Percentiles rank a stretch among this genome's conserved stretches.
phyloP scores from a whole-genome alignment of 2,797 vertebrate species.

The Ptychobarbus kaznakovi region DNA sequence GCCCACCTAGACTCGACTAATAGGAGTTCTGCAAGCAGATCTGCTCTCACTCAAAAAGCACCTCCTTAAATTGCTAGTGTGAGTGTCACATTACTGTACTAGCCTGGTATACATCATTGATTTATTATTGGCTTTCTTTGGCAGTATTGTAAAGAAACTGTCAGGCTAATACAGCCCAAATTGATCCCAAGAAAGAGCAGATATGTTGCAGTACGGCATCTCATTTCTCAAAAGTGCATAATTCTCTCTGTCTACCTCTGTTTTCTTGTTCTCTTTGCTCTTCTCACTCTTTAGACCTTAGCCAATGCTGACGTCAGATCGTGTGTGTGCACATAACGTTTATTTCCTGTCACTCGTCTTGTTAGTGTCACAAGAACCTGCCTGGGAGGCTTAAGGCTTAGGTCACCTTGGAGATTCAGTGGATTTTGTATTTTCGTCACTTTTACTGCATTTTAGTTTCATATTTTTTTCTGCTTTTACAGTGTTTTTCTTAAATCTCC shows the following conservation, averaged over 20 bases:
- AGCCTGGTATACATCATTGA: conserved; percentile 48
- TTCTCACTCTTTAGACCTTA: conserved; percentile 2
- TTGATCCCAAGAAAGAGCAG: conserved; percentile 38
- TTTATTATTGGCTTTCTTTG: conserved; percentile 40
- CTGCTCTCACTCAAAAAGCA: conserved; percentile 40
- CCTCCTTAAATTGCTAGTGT: conserved; percentile 37
- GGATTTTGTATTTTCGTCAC: conserved; percentile 31
- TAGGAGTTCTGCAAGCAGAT: conserved; percentile 44
- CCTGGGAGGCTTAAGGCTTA: conserved; percentile 9
- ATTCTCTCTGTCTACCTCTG: conserved; percentile 12
- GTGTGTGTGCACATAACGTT: conserved; percentile 14
- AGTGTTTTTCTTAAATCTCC: background rate
- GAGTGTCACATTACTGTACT: conserved; percentile 56
- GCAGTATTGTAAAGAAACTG: conserved; percentile 33
- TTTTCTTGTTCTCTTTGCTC: conserved; percentile 24
- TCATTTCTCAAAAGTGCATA: conserved; percentile 22
- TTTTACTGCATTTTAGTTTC: conserved; percentile 11
- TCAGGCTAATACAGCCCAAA: conserved; percentile 27
- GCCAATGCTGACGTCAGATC: background rate
- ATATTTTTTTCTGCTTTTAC: background rate
- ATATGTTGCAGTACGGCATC: conserved; percentile 1
- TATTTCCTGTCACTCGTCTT: conserved; percentile 41
- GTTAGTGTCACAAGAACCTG: conserved; percentile 21
- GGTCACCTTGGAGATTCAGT: conserved; percentile 30
- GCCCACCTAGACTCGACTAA: conserved; percentile 40